A percentile compares a stretch with the other conserved stretches of the same genome.
Conservation (phyloP, 2,113 vertebrate species). For the Dissostichus mawsoni region DNA sequence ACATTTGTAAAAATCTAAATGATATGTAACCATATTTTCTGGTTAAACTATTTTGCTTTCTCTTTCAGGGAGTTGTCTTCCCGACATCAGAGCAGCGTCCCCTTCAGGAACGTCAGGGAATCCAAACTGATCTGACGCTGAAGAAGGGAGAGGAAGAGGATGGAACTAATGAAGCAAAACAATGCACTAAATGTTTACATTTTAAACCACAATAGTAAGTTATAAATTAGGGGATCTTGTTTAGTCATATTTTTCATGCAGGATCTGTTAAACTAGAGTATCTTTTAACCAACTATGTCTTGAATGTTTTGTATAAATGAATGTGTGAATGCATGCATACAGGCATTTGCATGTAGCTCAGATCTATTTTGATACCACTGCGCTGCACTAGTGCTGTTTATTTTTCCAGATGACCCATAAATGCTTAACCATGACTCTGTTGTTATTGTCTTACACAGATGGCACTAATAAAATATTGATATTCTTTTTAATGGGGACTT, state of each 20-base stretch:
- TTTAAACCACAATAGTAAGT: constrained; percentile 2
- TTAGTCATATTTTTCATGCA: neutral
- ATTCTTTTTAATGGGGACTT: constrained; percentile 35
- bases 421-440: constrained; percentile 33
- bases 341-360: neutral
- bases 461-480: constrained; percentile 75
- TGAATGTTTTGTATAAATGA: neutral
- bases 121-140: constrained; percentile 56
- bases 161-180: neutral
- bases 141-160: neutral
- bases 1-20: neutral
- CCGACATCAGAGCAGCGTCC: constrained; percentile 62
- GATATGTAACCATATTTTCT: neutral
- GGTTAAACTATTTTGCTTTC: neutral
- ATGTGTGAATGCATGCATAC: neutral
- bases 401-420: constrained; percentile 24
- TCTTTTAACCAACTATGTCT: neutral
- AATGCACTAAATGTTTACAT: constrained; percentile 18
- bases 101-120: constrained; percentile 49
- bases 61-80: constrained; percentile 63
- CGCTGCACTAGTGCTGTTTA: neutral
- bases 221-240: neutral
- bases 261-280: neutral
- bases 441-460: constrained; percentile 50
- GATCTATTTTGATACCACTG: neutral